phyloP scores from a whole-genome alignment of 1,140 invertebrate species.

The Halictus rubicundus region DNA sequence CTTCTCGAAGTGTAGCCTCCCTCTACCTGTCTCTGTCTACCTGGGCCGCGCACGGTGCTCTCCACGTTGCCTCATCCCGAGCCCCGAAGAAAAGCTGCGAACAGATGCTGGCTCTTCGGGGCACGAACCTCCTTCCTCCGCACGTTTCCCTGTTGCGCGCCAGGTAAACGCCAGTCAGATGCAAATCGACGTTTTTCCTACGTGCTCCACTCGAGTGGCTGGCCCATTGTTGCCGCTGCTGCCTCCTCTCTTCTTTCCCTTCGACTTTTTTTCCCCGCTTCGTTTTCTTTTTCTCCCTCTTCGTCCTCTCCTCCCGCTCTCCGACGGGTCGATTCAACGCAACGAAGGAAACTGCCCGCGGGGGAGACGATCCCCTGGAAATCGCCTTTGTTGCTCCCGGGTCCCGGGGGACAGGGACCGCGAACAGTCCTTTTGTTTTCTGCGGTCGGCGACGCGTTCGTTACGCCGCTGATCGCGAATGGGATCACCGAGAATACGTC shows the following conservation, averaged over 20 bases:
- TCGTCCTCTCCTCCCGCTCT: too few species aligned
- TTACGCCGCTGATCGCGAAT: slow-evolving; percentile 10
- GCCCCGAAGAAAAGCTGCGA: slow-evolving; percentile 58
- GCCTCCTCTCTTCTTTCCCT: slow-evolving; percentile 6
- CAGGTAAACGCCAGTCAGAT: slow-evolving; percentile 60
- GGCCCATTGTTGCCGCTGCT: slow-evolving; percentile 24
- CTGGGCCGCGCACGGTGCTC: background rate
- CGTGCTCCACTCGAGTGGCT: slow-evolving; percentile 27
- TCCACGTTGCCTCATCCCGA: slow-evolving; percentile 43
- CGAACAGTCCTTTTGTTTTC: slow-evolving; percentile 13
- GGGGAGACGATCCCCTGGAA: slow-evolving; percentile 18
- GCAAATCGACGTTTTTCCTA: slow-evolving; percentile 61
- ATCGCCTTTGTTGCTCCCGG: background rate
- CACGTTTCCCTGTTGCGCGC: slow-evolving; percentile 7
- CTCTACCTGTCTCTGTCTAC: slow-evolving; percentile 27
- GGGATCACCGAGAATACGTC: background rate
- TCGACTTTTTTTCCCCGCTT: background rate
- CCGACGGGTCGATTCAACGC: background rate
- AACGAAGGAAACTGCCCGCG: slow-evolving; percentile 10
- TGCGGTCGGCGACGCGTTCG: background rate
- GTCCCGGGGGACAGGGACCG: background rate
- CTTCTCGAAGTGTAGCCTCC: too few species aligned
- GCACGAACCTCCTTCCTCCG: slow-evolving; percentile 22
- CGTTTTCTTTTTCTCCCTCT: too few species aligned
- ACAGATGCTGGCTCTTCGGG: slow-evolving; percentile 62